Evolutionary conservation across 2,888 invertebrate species (phyloP).

Genomic region (Prosapia bicincta): DNA sequence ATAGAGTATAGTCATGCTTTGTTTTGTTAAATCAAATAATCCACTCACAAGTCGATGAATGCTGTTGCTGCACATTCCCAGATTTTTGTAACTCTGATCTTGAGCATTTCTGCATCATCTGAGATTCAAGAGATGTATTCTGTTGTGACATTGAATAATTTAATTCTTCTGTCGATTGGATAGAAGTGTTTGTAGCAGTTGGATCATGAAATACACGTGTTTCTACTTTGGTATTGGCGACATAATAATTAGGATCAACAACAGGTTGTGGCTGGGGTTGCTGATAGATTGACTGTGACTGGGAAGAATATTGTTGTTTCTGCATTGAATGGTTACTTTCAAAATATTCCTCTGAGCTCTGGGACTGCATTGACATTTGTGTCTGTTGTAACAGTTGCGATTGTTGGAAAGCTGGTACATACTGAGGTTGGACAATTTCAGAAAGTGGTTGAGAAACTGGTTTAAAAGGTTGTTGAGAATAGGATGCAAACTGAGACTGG

Average conservation of each 20-base stretch:
- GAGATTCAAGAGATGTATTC: neutral
- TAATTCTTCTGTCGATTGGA: neutral
- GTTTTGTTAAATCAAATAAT: neutral
- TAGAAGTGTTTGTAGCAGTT: neutral
- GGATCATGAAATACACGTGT: constrained; percentile 40
- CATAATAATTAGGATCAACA: constrained; percentile 42
- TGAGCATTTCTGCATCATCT: neutral
- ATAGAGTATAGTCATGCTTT: neutral
- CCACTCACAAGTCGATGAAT: neutral
- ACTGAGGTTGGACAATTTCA: constrained; percentile 15
- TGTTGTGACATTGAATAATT: neutral
- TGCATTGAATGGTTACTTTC: neutral
- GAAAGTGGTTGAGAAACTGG: constrained; percentile 13
- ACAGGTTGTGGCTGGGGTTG: neutral
- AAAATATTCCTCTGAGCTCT: neutral
- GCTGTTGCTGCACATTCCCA: neutral
- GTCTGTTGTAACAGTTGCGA: constrained; percentile 16
- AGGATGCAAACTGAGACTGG: constrained; percentile 20
- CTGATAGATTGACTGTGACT: constrained; percentile 13
- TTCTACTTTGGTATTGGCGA: constrained; percentile 45
- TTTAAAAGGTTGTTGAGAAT: constrained; percentile 20
- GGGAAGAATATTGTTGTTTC: constrained; percentile 8
- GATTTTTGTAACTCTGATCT: neutral
- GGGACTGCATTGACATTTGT: neutral
- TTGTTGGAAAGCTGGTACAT: constrained; percentile 19